Percentiles rank a stretch among this genome's conserved stretches.
Conservation (phyloP, 2,888 invertebrate genomes). For the Isotomurus palustris region DNA sequence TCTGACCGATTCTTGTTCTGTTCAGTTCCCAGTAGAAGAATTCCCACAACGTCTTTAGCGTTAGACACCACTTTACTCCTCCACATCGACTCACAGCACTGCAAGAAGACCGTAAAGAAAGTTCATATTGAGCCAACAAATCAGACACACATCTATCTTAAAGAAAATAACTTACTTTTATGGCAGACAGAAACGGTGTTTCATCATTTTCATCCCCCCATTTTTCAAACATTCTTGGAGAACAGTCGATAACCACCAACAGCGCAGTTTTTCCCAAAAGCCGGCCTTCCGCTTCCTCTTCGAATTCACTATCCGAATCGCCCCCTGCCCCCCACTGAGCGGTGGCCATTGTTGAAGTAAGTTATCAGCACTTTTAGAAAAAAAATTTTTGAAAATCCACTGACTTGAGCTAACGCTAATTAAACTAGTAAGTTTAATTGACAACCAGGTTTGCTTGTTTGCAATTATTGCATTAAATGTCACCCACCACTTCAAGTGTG, state of each 20-base stretch:
- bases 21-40: slow-evolving; percentile 40
- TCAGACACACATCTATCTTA: background rate
- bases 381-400: too few species aligned
- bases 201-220: slow-evolving; percentile 30
- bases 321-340: too few species aligned
- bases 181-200: slow-evolving; percentile 33
- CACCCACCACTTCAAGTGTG: too few species aligned
- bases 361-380: too few species aligned
- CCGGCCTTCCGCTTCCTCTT: slow-evolving; percentile 7
- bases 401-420: too few species aligned
- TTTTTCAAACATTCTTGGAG: slow-evolving; percentile 39
- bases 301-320: slow-evolving; percentile 37
- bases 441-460: too few species aligned
- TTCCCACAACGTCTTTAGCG: slow-evolving; percentile 30
- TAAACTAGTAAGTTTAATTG: too few species aligned
- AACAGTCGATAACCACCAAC: slow-evolving; percentile 33
- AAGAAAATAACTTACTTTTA: slow-evolving; percentile 30
- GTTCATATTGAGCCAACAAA: background rate
- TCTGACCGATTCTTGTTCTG: slow-evolving; percentile 28
- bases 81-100: slow-evolving; percentile 42
- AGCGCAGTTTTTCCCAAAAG: slow-evolving; percentile 24
- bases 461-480: too few species aligned
- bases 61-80: slow-evolving; percentile 38
- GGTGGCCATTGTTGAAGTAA: too few species aligned
- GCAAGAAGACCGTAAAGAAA: slow-evolving; percentile 11